Base-by-base conservation (phyloP, 1,140 invertebrate species). In the Euura lappo region DNA sequence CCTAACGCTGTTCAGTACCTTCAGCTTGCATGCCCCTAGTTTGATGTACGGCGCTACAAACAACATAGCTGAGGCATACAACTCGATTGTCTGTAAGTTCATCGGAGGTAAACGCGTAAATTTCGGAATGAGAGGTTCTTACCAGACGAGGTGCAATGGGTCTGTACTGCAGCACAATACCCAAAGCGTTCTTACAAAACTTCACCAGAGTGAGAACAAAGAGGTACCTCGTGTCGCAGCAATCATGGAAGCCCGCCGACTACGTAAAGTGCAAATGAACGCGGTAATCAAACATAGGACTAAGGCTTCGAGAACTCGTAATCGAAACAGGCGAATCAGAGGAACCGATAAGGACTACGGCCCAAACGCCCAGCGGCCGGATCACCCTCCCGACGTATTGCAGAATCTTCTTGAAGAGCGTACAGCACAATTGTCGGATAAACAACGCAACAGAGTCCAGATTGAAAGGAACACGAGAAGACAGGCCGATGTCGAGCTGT, bases 91-190 rank as follows among this genome's bases (percentile, higher is more conserved):
- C 4, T 71, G 71, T 4, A 87, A 87, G 75, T 77, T 72, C 71
- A 77, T 82, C 44, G 79, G 81, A 70, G 85, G 84, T 6, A 88
- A 88, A 75, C 69, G 82, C 60, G 76, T 79, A 44, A 80, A 84
- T 78, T 80, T 74, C 65, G 71, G 78, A 4, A 42, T 51, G 44
- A 76, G 75, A 10, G 68, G 78, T 7, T 75, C 73, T 2, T 88
- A 85, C 66, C 45, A 79, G 74, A 70, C 74, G 2, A 70, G 82
- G 72, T 80, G 78, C 73, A 10, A 74, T 45, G 77, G 72, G 70
- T 71, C 83, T 7, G 75, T 76, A 11, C 60, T 83, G 4, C 71
- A 75, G 51, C 78, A 80, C 70, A 84, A 83, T 71, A 77, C 73
- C 11, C 69, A 71, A 46, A 67, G 28, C 1, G 28, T 28, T 28